phyloP scores from a whole-genome alignment of 1,140 invertebrate species.

The Caenorhabditis tropicalis region DNA sequence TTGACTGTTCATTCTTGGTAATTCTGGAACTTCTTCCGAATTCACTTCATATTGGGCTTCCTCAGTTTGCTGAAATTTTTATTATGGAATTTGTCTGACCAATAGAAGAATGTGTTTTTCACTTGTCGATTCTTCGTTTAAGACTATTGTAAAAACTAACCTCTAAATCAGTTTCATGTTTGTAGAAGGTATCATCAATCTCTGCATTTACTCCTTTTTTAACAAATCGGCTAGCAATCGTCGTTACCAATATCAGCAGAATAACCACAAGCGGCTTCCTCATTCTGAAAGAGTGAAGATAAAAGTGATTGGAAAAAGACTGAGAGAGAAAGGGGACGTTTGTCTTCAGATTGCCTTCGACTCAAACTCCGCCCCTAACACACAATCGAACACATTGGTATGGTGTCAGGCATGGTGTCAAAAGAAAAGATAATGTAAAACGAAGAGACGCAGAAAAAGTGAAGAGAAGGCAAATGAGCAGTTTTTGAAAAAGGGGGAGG shows the following conservation, averaged over 20 bases:
- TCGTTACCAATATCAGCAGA: slow-evolving; percentile 35
- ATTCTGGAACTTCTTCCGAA: background rate
- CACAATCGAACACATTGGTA: slow-evolving; percentile 42
- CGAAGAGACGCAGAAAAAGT: background rate
- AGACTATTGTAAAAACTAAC: no score
- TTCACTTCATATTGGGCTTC: background rate
- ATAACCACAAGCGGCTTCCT: slow-evolving; percentile 47
- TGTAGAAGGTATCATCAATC: background rate
- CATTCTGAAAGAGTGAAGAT: slow-evolving; percentile 8
- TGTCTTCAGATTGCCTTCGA: background rate
- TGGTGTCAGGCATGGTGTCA: slow-evolving; percentile 4
- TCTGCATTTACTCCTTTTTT: slow-evolving; percentile 3
- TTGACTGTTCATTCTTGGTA: slow-evolving; percentile 8
- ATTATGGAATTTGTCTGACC: background rate
- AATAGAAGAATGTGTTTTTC: no score
- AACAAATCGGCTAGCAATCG: background rate
- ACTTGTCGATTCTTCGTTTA: no score
- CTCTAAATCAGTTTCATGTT: background rate
- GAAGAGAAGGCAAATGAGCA: background rate
- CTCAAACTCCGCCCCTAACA: background rate
- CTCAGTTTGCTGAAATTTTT: background rate
- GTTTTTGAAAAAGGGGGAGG: background rate
- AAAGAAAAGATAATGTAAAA: background rate
- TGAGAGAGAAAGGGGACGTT: background rate
- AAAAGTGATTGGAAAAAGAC: background rate